Conservation (phyloP, 2,797 vertebrate genomes). For the Acropternis orthonyx region DNA sequence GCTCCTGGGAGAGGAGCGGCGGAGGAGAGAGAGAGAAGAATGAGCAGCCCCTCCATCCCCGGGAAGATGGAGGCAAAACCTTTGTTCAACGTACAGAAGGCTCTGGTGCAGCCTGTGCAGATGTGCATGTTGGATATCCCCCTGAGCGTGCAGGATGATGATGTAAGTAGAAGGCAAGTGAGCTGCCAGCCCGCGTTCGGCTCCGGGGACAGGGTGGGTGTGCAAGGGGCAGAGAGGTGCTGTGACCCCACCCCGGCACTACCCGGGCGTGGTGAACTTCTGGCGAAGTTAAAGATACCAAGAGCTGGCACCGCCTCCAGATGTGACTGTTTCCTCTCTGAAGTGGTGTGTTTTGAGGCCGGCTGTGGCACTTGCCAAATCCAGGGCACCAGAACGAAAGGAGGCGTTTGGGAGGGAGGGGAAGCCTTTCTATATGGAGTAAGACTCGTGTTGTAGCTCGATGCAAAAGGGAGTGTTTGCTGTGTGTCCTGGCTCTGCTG, state of each 20-base stretch:
- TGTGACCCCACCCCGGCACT: conserved; percentile 21
- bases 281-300: conserved; percentile 27
- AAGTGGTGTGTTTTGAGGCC: background rate
- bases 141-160: conserved; percentile 82
- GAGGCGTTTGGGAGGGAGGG: background rate
- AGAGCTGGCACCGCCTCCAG: conserved; percentile 23
- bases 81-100: conserved; percentile 86
- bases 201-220: background rate
- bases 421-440: background rate
- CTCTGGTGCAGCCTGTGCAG: conserved; percentile 86
- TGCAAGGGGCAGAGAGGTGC: background rate
- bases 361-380: background rate
- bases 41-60: conserved; percentile 46
- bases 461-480: background rate
- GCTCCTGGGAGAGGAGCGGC: background rate
- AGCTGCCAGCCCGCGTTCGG: background rate
- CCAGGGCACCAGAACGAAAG: conserved; percentile 1
- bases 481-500: background rate
- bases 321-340: conserved; percentile 1
- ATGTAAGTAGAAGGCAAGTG: conserved; percentile 76
- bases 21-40: background rate
- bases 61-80: conserved; percentile 84
- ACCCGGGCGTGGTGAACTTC: background rate
- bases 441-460: background rate
- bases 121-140: conserved; percentile 89